Percentiles rank a stretch among this genome's conserved stretches.
phyloP scores from a whole-genome alignment of 92 coral and sea anemone genomes.

The Phenganax subtilis region DNA sequence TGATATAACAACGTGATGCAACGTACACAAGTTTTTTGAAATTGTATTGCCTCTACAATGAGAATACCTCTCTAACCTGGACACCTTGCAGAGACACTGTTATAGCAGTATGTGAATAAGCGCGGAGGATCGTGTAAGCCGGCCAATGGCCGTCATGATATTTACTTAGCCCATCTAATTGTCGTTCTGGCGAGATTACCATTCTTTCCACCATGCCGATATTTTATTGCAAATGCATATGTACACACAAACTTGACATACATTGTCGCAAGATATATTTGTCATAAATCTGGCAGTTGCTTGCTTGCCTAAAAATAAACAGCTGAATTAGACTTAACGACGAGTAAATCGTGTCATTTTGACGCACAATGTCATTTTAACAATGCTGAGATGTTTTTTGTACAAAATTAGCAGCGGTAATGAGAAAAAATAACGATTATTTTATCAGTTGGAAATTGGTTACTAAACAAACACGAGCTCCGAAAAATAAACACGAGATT shows the following conservation, averaged over 20 bases:
- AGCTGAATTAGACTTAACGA: neutral
- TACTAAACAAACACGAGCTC: slow-evolving; percentile 6
- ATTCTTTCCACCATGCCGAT: neutral
- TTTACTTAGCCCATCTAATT: neutral
- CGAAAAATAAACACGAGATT: neutral
- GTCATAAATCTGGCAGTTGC: neutral
- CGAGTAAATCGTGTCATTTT: neutral
- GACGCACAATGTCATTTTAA: neutral
- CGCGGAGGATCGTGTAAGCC: too few species aligned
- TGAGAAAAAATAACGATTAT: slow-evolving; percentile 1
- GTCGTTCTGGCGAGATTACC: neutral
- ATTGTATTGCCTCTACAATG: too few species aligned
- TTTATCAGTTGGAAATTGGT: neutral
- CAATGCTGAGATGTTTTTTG: slow-evolving; percentile 10
- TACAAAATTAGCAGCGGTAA: neutral
- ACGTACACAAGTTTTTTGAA: too few species aligned
- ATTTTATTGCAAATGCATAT: neutral
- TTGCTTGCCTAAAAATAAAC: neutral
- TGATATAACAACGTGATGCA: too few species aligned
- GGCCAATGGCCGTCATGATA: neutral
- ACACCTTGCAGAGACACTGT: too few species aligned
- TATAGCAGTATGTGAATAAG: too few species aligned
- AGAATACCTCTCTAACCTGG: too few species aligned
- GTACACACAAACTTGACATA: neutral
- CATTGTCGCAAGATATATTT: neutral